A percentile compares a stretch with the other conserved stretches of the same genome.
phyloP scores from a whole-genome alignment of 2,797 vertebrate species.

The Enteromius trimaculatus region DNA sequence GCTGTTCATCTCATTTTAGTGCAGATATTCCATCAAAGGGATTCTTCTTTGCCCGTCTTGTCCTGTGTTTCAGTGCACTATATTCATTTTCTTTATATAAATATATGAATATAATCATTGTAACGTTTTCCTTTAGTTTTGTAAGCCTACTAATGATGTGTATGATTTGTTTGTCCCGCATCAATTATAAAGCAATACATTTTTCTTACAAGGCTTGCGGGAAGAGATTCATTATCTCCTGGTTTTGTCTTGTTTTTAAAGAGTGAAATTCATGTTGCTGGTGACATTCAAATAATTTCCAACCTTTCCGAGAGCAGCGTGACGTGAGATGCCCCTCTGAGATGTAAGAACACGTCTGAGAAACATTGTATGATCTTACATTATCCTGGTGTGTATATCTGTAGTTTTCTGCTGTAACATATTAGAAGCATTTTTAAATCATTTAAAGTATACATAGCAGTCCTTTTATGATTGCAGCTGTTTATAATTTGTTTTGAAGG shows the following conservation, averaged over 20 bases:
- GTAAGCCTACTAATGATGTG: slow-evolving; percentile 53
- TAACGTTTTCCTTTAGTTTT: slow-evolving; percentile 55
- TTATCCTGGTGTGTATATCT: slow-evolving; percentile 78
- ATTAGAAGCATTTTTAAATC: slow-evolving; percentile 80
- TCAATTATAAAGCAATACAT: slow-evolving; percentile 69
- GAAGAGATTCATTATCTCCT: slow-evolving; percentile 57
- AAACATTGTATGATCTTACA: slow-evolving; percentile 60
- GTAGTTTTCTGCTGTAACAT: slow-evolving; percentile 80
- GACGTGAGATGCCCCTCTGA: not conserved
- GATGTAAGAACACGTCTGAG: not conserved
- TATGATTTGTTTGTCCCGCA: slow-evolving; percentile 63
- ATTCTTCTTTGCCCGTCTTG: slow-evolving; percentile 8
- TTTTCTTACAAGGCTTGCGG: slow-evolving; percentile 68
- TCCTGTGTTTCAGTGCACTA: slow-evolving; percentile 27
- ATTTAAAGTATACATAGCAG: slow-evolving; percentile 73
- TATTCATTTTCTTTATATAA: slow-evolving; percentile 44
- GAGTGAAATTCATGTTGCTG: not conserved
- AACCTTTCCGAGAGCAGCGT: not conserved
- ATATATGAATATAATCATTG: slow-evolving; percentile 46
- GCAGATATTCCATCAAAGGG: slow-evolving; percentile 57
- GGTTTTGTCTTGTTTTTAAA: slow-evolving; percentile 34
- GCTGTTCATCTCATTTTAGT: slow-evolving; percentile 55
- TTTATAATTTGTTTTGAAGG: slow-evolving; percentile 72
- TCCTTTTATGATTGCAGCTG: slow-evolving; percentile 78
- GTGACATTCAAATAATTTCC: slow-evolving; percentile 17